A percentile compares a stretch with the other conserved stretches of the same genome.
Evolutionary conservation across 2,113 vertebrate species (phyloP).

Genomic region (Rhadina sibilatrix): DNA sequence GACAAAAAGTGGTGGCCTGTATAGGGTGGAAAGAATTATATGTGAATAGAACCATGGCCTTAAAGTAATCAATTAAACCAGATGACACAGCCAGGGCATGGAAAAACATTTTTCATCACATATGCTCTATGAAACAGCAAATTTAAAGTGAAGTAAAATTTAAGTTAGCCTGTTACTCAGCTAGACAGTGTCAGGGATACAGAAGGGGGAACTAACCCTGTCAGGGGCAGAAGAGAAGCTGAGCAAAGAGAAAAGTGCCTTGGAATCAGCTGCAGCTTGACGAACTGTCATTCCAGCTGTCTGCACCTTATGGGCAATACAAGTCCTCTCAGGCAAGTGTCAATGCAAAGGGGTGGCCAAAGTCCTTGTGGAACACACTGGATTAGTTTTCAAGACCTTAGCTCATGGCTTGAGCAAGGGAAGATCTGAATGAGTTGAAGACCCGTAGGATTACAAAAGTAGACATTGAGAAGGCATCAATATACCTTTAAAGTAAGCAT

Average conservation of each 20-base stretch:
- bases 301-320: neutral
- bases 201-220: neutral
- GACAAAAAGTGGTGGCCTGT: fast-evolving
- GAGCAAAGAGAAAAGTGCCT: neutral
- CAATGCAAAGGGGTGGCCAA: neutral
- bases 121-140: neutral
- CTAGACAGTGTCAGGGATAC: neutral
- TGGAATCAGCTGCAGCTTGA: neutral
- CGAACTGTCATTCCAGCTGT: neutral
- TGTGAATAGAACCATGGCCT: neutral
- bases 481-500: neutral
- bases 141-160: neutral
- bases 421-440: neutral
- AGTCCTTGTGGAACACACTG: neutral
- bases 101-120: neutral
- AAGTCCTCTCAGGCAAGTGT: neutral
- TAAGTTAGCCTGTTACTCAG: neutral
- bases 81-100: neutral
- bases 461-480: neutral
- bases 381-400: neutral
- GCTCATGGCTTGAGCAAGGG: neutral
- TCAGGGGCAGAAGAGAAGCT: neutral
- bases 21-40: neutral
- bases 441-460: neutral
- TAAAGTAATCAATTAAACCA: neutral